Evolutionary conservation across 2,888 invertebrate genomes (phyloP).

Genomic region (Odontocolon sp.): DNA sequence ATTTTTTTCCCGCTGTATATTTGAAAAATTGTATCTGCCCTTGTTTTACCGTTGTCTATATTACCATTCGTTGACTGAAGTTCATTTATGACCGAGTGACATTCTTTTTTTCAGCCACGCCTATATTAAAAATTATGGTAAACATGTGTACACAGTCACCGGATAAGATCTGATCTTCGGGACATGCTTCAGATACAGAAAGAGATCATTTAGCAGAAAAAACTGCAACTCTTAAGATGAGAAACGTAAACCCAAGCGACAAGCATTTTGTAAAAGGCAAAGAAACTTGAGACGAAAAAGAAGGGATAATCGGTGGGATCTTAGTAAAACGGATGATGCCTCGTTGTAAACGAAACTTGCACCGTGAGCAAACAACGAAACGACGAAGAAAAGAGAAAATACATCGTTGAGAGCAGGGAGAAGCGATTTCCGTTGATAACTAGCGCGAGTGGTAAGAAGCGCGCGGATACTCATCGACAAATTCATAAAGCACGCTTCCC

Average conservation of each 20-base stretch:
- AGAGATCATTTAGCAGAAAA: too few species aligned
- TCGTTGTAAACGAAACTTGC: too few species aligned
- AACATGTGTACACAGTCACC: constrained; percentile 28
- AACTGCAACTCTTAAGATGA: too few species aligned
- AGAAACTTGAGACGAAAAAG: too few species aligned
- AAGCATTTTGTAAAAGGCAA: too few species aligned
- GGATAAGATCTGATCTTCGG: not conserved
- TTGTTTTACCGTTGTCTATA: not conserved
- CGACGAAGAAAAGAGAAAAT: not conserved
- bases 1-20: constrained; percentile 1
- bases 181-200: too few species aligned
- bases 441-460: not conserved
- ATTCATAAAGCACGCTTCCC: constrained; percentile 12
- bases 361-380: not conserved
- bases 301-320: too few species aligned
- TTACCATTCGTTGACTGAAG: not conserved
- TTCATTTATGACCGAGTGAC: not conserved
- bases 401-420: too few species aligned
- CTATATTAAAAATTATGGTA: constrained; percentile 23
- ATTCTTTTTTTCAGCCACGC: not conserved
- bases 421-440: too few species aligned
- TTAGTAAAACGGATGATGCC: too few species aligned
- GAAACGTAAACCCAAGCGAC: too few species aligned
- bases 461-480: constrained; percentile 7
- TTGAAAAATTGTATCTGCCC: constrained; percentile 32